Evolutionary conservation across 2,888 invertebrate species (phyloP), one percentile per base, ranked within the genome.

Genomic region (Melipona beecheii): DNA sequence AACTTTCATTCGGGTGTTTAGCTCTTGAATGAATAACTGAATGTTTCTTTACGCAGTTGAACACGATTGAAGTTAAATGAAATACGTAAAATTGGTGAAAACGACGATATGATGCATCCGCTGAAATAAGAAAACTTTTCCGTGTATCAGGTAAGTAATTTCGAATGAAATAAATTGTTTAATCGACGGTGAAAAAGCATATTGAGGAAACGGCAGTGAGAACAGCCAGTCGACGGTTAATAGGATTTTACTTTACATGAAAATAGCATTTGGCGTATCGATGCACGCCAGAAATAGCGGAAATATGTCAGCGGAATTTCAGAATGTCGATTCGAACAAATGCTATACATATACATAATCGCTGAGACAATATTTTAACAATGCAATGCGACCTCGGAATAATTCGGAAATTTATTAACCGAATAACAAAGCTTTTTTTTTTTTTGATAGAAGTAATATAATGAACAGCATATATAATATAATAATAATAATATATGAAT

Each of bases 221-320:
- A 68, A 17, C 56, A 72, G 64, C 9, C 19, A 64, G 24, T 73
- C 24, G n/a, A 54, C 31, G 56, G 70, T 56, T 80, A 75, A 80
- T 80, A 80, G 79, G 79, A 80, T 80, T 80, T 75, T 70, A 80
- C 75, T 80, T 80, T 50, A 75, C 78, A 73, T 36, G 73, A 54
- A 78, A 78, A 58, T 49, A 69, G 75, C 69, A 76, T 69, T 76
- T 76, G 31, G 69, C 49, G 13, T 62, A 49, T 17, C 49, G 62
- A n/a, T 19, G 27, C 36, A 60, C 49, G 6, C 15, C 24, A 54
- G 70, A 70, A 70, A 62, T 52, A 56, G 66, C 17, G 11, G 65
- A 52, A 43, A 76, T n/a, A 21, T 27, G 43, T 76, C 36, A 24
- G 62, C 49, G 15, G 62, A 24, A 52, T 50, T 52, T 36, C 52